Percentiles rank a stretch among this genome's conserved stretches.
Evolutionary conservation across 2,888 invertebrate genomes (phyloP).

Genomic region (Lottia gigantea): DNA sequence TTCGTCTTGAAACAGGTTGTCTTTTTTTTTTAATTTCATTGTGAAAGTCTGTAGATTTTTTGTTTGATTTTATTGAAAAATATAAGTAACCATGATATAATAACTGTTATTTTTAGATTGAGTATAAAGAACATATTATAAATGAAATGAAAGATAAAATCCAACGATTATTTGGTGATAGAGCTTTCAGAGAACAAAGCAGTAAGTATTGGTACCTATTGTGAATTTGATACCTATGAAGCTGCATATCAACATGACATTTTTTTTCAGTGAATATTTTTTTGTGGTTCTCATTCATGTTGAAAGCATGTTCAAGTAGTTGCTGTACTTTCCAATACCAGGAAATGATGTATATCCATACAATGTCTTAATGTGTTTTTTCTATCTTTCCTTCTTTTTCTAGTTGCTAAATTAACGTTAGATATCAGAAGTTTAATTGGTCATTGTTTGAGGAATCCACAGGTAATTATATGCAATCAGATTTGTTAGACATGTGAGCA

Average conservation of each 20-base stretch:
- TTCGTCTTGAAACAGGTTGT: too few species aligned
- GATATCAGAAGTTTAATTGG: conserved; percentile 75
- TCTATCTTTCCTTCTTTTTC: conserved; percentile 48
- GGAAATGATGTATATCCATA: not conserved
- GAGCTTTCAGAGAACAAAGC: conserved; percentile 77
- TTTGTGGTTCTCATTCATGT: too few species aligned
- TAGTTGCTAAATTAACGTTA: conserved; percentile 83
- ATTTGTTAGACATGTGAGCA: too few species aligned
- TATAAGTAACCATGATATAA: not conserved
- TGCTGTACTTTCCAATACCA: not conserved
- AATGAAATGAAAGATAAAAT: conserved; percentile 74
- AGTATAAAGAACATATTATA: conserved; percentile 43
- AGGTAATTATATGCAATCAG: too few species aligned
- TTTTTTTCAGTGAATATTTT: too few species aligned
- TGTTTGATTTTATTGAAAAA: too few species aligned
- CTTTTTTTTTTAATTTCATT: too few species aligned
- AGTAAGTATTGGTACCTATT: conserved; percentile 71
- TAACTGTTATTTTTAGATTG: conserved; percentile 35
- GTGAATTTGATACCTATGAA: too few species aligned
- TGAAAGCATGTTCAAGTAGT: too few species aligned
- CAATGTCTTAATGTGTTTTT: not conserved
- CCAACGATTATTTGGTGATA: conserved; percentile 78
- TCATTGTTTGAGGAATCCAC: conserved; percentile 30
- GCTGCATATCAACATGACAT: too few species aligned
- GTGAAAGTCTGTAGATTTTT: not conserved